Base-by-base conservation (phyloP, 2,797 vertebrate genomes). In the Danionella dracula region DNA sequence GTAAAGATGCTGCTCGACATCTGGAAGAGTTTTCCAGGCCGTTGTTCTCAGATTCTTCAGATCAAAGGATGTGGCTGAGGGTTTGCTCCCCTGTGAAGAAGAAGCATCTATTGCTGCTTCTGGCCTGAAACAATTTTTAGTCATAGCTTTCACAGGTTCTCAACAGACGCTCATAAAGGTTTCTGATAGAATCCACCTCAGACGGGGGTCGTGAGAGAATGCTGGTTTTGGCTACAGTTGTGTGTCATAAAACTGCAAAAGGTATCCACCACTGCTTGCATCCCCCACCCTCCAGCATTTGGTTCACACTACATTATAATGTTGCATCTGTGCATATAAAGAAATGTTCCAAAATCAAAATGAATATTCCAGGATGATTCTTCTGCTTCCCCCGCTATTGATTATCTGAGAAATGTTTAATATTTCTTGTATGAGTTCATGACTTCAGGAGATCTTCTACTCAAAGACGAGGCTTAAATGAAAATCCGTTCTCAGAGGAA, bases 11-110 rank as follows among this genome's bases (percentile, higher is more conserved):
- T n/a, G 1, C 15, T 37, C 38, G 58, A 64, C 70, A 72, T 72
- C 70, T 72, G 70, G 70, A 68, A 68, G 46, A 23, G 50, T 46
- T 68, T 62, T 57, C 23, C 6, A 27, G 29, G 4, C 35, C 12
- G 13, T 7, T 42, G 40, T 21, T 42, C 53, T 57, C 50, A 9
- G 16, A 34, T 57, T 55, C 37, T 35, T 23, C 19, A 35, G 13
- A 72, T 72, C 57, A 72, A 72, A 67, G 63, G 32, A 20, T 34
- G 21, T 12, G 38, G 37, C 46, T 23, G 29, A 59, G 66, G 70
- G 23, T 53, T 66, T 61, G 46, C 29, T 41, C 35, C 17, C 56
- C 31, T 35, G 57, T 55, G 31, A 62, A 42, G 46, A 31, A 6
- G 10, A 17, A n/a, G n/a, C n/a, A n/a, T n/a, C n/a, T 27, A 9